These are phyloP conservation scores for Caranx melampygus DNA, from an alignment of 2,113 vertebrate species.

Conservation along the genomic window DNA sequence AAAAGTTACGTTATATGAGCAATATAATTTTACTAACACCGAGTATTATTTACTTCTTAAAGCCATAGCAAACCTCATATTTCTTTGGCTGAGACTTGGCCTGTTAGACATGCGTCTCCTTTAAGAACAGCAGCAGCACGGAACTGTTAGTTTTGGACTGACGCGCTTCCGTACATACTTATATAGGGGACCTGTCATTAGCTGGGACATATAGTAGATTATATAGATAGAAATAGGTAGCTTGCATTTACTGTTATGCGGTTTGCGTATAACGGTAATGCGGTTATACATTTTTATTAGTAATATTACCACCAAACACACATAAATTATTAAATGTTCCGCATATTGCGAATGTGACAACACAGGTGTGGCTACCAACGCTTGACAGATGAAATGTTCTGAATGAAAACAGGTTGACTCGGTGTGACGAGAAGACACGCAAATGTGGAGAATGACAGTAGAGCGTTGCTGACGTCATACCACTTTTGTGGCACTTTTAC, in stretches of 20 bases:
- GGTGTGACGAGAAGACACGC: not conserved
- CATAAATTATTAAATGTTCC: no score
- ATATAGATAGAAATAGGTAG: not conserved
- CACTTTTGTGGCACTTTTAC: not conserved
- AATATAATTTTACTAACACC: slow-evolving; percentile 23
- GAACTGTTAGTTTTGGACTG: not conserved
- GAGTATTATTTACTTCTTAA: slow-evolving; percentile 71
- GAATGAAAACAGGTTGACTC: not conserved
- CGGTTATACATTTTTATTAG: no score
- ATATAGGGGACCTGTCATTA: not conserved
- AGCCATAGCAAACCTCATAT: slow-evolving; percentile 72
- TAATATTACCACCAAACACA: no score
- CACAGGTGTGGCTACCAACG: not conserved
- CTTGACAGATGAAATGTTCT: not conserved
- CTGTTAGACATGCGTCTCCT: slow-evolving; percentile 47
- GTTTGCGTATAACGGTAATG: not conserved
- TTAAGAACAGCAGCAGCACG: slow-evolving; percentile 39
- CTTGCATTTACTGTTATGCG: not conserved
- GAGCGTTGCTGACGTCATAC: not conserved
- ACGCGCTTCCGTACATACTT: slow-evolving; percentile 36
- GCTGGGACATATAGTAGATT: slow-evolving; percentile 21
- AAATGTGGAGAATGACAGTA: not conserved
- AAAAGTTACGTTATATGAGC: not conserved
- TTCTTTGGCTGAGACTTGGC: slow-evolving; percentile 4
- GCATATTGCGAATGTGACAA: no score